Conservation (phyloP, 1,140 invertebrate genomes). For the Coelopa frigida region DNA sequence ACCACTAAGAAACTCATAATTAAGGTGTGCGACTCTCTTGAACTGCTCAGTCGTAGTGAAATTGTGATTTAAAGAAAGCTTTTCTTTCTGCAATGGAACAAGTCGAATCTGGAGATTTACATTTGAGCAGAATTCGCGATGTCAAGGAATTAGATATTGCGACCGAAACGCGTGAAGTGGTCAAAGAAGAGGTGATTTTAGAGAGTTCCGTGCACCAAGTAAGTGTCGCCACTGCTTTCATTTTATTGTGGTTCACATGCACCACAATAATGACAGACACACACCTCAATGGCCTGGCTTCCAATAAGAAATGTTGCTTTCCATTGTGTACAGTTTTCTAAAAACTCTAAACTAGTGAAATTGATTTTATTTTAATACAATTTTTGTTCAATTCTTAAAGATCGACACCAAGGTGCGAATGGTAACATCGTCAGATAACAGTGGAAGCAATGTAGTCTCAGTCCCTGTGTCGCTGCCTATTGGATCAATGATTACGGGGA, state of each 20-base stretch:
- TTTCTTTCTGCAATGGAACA: slow-evolving; percentile 34
- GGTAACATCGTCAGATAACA: slow-evolving; percentile 41
- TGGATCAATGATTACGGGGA: slow-evolving; percentile 68
- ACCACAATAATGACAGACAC: neutral
- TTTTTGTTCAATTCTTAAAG: slow-evolving; percentile 13
- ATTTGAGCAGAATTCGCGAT: slow-evolving; percentile 42
- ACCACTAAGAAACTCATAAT: slow-evolving; percentile 3
- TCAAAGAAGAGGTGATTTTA: slow-evolving; percentile 43
- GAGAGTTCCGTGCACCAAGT: slow-evolving; percentile 38
- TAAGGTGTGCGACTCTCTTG: slow-evolving; percentile 1
- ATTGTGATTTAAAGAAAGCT: slow-evolving; percentile 17
- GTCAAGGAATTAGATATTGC: slow-evolving; percentile 33
- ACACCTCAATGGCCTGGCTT: neutral
- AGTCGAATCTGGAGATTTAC: slow-evolving; percentile 40
- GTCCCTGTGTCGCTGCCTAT: slow-evolving; percentile 65
- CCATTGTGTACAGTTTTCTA: too few relatives aligned
- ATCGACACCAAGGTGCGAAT: slow-evolving; percentile 43
- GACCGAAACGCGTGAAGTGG: slow-evolving; percentile 37
- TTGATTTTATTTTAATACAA: neutral
- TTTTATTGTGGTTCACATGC: too few relatives aligned
- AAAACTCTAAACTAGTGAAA: neutral
- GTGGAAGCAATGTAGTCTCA: slow-evolving; percentile 34
- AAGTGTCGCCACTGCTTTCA: slow-evolving; percentile 12
- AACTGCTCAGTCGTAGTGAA: slow-evolving; percentile 10
- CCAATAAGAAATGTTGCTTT: neutral